A percentile compares a stretch with the other conserved stretches of the same genome.
These are phyloP conservation scores for Rutilus rutilus DNA, from an alignment of 2,113 vertebrate genomes.

Conservation along the genomic window DNA sequence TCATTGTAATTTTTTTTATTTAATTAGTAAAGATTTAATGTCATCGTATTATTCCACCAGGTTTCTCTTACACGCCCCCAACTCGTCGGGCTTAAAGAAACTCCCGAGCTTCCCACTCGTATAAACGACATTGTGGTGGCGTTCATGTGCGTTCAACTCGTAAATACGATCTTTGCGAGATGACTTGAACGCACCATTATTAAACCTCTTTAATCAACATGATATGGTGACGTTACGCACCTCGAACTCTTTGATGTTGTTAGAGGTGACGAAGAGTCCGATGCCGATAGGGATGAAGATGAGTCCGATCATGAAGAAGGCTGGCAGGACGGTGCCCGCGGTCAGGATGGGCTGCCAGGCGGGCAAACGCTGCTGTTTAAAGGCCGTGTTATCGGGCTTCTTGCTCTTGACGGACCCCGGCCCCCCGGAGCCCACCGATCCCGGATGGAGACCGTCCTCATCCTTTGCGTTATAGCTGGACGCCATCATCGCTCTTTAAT, in stretches of 20 bases:
- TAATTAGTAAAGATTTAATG: no score
- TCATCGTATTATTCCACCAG: no score
- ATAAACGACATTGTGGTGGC: no score
- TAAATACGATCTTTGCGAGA: no score
- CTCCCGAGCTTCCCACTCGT: no score
- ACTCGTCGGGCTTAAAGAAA: no score
- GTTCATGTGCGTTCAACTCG: no score
- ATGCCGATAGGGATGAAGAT: slow-evolving; percentile 98
- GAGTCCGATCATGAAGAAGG: slow-evolving; percentile 94
- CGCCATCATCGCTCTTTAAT: slow-evolving; percentile 79
- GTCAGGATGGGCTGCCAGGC: slow-evolving; percentile 98
- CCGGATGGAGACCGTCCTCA: slow-evolving; percentile 78
- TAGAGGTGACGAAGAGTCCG: slow-evolving; percentile 94
- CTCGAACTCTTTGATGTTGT: slow-evolving; percentile 95
- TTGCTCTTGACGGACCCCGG: slow-evolving; percentile 78
- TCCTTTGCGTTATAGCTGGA: slow-evolving; percentile 91
- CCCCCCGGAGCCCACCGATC: slow-evolving; percentile 65
- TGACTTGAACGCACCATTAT: no score
- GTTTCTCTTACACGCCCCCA: no score
- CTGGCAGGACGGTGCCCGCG: slow-evolving; percentile 91
- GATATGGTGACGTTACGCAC: slow-evolving; percentile 63
- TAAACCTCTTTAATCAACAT: not conserved
- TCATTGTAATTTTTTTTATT: no score
- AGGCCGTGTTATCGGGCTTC: slow-evolving; percentile 95
- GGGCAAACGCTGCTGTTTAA: slow-evolving; percentile 94